Base-by-base conservation (phyloP, 1,140 invertebrate species). In the Anastatus disparis region DNA sequence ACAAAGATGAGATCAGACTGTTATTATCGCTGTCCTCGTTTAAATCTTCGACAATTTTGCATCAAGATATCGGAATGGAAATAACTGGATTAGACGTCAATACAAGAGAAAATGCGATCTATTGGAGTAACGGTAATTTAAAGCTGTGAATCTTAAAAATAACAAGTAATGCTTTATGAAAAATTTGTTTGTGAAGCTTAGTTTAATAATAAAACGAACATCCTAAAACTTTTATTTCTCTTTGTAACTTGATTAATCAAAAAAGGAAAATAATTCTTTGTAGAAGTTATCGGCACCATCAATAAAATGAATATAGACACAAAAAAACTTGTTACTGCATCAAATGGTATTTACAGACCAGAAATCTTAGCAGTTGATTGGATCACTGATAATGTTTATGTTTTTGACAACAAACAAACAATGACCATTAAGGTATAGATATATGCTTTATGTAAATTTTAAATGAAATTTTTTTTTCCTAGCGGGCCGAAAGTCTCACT, bases 351-450 rank as follows among this genome's bases (percentile, higher is more conserved):
- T 2, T 90, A 92, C 76, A 94, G 92, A 85, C 94, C 94, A 0
- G 93, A 94, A 83, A 91, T 92, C 10, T 81, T 95, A 53, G 93
- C 93, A 1, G 90, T 95, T 2, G 94, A 95, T 86, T 95, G 93
- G 93, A 89, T 94, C 53, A 93, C 88, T 9, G 87, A 90, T 66
- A 95, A 95, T 77, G 83, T 95, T 44, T 95, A 95, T 80, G 94
- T 93, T 90, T 94, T 92, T 79, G 93, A 95, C 84, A 94, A 94
- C 79, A 85, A 91, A 81, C 72, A 40, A 35, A 17, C 27, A 1
- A 53, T 67, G 15, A 40, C 35, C 1, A 80, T 82, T 38, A 78
- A 77, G 70, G 79, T 80, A 74, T 10, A 15, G 2, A 17, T 0
- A 15, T 40, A 13, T 12, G n/a, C 3, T 29, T 29, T n/a, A 46